phyloP scores from a whole-genome alignment of 2,888 invertebrate species.

The Nudaria mundana region DNA sequence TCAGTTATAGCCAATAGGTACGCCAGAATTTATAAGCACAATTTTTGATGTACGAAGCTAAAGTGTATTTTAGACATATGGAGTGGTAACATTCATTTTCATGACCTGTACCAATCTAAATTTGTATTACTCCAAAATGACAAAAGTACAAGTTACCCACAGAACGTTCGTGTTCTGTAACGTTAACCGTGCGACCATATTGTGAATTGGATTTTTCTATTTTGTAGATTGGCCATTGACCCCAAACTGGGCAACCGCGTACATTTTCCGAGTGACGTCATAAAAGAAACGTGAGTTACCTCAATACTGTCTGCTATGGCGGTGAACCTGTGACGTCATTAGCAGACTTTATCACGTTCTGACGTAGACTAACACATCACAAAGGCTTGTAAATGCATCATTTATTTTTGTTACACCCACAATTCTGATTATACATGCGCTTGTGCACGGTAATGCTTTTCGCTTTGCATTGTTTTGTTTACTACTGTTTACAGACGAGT shows the following conservation, averaged over 20 bases:
- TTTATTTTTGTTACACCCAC: constrained; percentile 19
- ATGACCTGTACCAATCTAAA: constrained; percentile 2
- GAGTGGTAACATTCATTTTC: background rate
- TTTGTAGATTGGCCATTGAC: constrained; percentile 80
- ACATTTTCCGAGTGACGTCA: constrained; percentile 78
- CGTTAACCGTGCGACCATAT: constrained; percentile 37
- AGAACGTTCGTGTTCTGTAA: no score
- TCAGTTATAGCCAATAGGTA: no score
- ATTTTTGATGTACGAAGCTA: constrained; percentile 4
- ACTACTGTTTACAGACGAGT: no score
- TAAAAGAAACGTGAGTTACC: constrained; percentile 75
- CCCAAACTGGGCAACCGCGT: constrained; percentile 79
- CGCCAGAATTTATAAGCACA: no score
- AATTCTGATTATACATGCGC: constrained; percentile 16
- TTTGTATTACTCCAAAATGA: background rate
- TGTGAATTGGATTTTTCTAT: constrained; percentile 68
- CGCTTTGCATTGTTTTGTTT: no score
- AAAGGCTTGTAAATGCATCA: constrained; percentile 13
- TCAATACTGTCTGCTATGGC: constrained; percentile 38
- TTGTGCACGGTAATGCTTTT: no score
- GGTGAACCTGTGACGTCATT: constrained; percentile 53
- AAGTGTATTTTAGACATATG: background rate
- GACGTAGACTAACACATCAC: constrained; percentile 9
- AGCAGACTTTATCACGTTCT: constrained; percentile 28
- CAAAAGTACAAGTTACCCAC: constrained; percentile 2